These are phyloP conservation scores for Mergus octosetaceus DNA, from an alignment of 2,797 vertebrate genomes.

Conservation along the genomic window DNA sequence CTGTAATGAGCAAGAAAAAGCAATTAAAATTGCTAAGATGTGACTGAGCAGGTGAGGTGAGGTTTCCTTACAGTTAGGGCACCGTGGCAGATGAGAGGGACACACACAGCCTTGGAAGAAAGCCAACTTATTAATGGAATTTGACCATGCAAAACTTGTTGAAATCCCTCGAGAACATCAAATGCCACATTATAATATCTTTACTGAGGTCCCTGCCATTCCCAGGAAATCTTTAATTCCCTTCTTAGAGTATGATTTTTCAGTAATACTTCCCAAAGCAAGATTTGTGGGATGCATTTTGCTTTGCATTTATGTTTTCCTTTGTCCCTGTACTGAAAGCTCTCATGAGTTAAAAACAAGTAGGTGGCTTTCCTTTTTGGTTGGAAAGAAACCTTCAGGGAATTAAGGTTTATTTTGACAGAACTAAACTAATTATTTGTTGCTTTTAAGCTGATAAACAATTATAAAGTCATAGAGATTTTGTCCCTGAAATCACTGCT, in stretches of 20 bases:
- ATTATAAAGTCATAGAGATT: not conserved
- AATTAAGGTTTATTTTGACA: not conserved
- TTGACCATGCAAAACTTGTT: conserved; percentile 77
- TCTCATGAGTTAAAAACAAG: not conserved
- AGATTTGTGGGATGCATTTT: not conserved
- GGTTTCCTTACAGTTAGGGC: conserved; percentile 61
- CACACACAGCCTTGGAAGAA: conserved; percentile 61
- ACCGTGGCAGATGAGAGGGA: conserved; percentile 62
- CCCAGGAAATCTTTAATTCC: conserved; percentile 38
- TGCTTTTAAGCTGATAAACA: not conserved
- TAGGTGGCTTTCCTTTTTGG: not conserved
- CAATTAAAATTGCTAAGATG: conserved; percentile 66
- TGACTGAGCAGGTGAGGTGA: conserved; percentile 66
- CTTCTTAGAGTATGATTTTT: not conserved
- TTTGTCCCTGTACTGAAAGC: not conserved
- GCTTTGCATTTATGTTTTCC: not conserved
- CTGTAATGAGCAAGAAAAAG: conserved; percentile 45
- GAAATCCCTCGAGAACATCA: conserved; percentile 71
- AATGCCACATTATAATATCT: conserved; percentile 68
- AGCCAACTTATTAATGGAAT: conserved; percentile 75
- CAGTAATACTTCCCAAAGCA: not conserved
- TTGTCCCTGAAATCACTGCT: not conserved
- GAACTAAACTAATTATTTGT: not conserved
- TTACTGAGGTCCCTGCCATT: conserved; percentile 48
- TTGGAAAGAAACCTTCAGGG: not conserved